Percentiles rank a stretch among this genome's conserved stretches.
Evolutionary conservation across 2,888 invertebrate species (phyloP).

Genomic region (Drosophila prolongata): DNA sequence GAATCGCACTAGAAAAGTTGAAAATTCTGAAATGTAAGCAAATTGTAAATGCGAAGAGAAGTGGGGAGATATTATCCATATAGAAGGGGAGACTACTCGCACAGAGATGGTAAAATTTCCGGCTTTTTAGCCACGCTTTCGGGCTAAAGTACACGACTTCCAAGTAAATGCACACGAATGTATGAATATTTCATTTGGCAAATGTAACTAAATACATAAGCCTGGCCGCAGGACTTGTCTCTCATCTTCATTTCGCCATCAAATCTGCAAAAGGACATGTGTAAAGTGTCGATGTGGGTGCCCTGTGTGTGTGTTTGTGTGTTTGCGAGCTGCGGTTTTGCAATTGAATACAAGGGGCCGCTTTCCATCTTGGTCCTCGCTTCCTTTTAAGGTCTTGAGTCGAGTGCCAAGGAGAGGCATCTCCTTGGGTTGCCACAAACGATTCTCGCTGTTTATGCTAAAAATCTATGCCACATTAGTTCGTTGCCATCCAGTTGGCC

Average conservation of each 20-base stretch:
- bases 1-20: slow-evolving; percentile 30
- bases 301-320: slow-evolving; percentile 8
- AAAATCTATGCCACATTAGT: slow-evolving; percentile 80
- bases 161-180: slow-evolving; percentile 70
- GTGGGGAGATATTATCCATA: slow-evolving; percentile 19
- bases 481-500: slow-evolving; percentile 65
- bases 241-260: slow-evolving; percentile 37
- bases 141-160: slow-evolving; percentile 51
- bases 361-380: slow-evolving; percentile 6
- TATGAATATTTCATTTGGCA: slow-evolving; percentile 77
- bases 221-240: slow-evolving; percentile 36
- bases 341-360: slow-evolving; percentile 64
- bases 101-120: slow-evolving; percentile 25
- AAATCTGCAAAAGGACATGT: slow-evolving; percentile 66
- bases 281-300: slow-evolving; percentile 56
- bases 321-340: slow-evolving; percentile 60
- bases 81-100: not conserved
- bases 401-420: slow-evolving; percentile 28
- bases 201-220: slow-evolving; percentile 67
- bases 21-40: slow-evolving; percentile 68
- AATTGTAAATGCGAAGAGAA: slow-evolving; percentile 44
- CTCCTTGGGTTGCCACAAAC: slow-evolving; percentile 52
- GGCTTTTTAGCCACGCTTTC: slow-evolving; percentile 28
- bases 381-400: slow-evolving; percentile 17
- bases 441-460: slow-evolving; percentile 70